Conservation (phyloP, 2,888 invertebrate species). For the Pyrrhosoma nymphula region DNA sequence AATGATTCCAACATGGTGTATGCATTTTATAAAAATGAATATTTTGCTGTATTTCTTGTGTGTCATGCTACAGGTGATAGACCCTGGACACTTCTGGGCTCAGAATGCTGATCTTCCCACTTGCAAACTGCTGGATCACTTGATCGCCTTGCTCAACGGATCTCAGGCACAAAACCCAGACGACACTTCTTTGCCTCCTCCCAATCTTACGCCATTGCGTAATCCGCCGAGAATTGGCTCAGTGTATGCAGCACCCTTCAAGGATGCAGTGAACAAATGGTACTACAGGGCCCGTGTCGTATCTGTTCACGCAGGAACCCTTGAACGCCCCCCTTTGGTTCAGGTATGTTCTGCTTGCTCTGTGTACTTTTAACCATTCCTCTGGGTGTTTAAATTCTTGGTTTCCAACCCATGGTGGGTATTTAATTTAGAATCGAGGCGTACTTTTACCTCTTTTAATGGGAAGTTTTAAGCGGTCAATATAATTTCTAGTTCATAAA, state of each 20-base stretch:
- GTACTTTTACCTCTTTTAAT: no score
- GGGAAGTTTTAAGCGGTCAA: no score
- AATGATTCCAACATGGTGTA: no score
- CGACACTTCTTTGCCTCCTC: not conserved
- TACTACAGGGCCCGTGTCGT: slow-evolving; percentile 82
- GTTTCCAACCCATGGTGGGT: no score
- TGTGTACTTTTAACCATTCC: no score
- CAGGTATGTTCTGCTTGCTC: not conserved
- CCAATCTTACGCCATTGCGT: slow-evolving; percentile 71
- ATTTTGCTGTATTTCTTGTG: slow-evolving; percentile 68
- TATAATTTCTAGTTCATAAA: no score
- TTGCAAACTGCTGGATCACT: slow-evolving; percentile 75
- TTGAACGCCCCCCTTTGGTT: not conserved
- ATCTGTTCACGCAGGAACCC: slow-evolving; percentile 75
- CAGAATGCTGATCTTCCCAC: slow-evolving; percentile 80
- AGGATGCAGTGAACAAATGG: slow-evolving; percentile 75
- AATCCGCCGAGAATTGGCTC: slow-evolving; percentile 78
- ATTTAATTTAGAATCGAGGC: no score
- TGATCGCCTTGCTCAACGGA: slow-evolving; percentile 77
- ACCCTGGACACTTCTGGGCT: slow-evolving; percentile 86
- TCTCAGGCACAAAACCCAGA: slow-evolving; percentile 73
- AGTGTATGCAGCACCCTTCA: slow-evolving; percentile 82
- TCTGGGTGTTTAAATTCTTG: no score
- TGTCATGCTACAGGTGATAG: slow-evolving; percentile 79
- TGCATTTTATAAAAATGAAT: no score